phyloP scores from a whole-genome alignment of 2,888 invertebrate species.

The Oscheius sp. region DNA sequence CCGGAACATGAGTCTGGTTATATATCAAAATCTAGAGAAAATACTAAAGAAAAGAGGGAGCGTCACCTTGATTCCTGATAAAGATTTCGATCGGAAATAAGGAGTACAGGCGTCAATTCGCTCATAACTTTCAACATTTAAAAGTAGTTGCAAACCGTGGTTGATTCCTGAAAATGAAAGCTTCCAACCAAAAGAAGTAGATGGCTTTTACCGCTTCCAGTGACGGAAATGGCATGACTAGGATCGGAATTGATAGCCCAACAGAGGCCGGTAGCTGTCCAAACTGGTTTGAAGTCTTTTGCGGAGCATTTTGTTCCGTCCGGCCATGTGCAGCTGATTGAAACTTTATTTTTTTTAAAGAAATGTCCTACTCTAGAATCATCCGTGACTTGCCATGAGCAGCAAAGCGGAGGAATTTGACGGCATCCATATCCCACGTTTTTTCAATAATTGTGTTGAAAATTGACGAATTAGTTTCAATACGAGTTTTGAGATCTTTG shows the following conservation, averaged over 20 bases:
- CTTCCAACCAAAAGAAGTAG: no score
- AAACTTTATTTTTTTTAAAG: no score
- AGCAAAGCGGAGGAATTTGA: slow-evolving; percentile 63
- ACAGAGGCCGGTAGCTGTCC: slow-evolving; percentile 69
- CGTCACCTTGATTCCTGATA: slow-evolving; percentile 54
- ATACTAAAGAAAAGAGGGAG: neutral
- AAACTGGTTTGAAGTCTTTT: slow-evolving; percentile 63
- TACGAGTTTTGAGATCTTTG: slow-evolving; percentile 34
- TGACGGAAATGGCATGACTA: slow-evolving; percentile 54
- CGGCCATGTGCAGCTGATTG: slow-evolving; percentile 65
- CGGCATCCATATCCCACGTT: slow-evolving; percentile 67
- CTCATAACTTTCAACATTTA: slow-evolving; percentile 68
- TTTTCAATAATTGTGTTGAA: slow-evolving; percentile 59
- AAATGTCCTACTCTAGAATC: slow-evolving; percentile 59
- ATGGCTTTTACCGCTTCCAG: slow-evolving; percentile 48
- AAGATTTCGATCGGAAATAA: slow-evolving; percentile 56
- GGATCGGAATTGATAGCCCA: slow-evolving; percentile 68
- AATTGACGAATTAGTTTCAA: slow-evolving; percentile 43
- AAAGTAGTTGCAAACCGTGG: slow-evolving; percentile 60
- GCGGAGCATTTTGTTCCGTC: slow-evolving; percentile 62
- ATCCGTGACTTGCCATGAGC: slow-evolving; percentile 66
- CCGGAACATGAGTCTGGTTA: slow-evolving; percentile 67
- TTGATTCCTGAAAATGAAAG: slow-evolving; percentile 44
- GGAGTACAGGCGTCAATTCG: slow-evolving; percentile 67
- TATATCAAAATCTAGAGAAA: slow-evolving; percentile 64